These are phyloP conservation scores for Nineta flava DNA, from an alignment of 2,888 invertebrate genomes.

Conservation along the genomic window DNA sequence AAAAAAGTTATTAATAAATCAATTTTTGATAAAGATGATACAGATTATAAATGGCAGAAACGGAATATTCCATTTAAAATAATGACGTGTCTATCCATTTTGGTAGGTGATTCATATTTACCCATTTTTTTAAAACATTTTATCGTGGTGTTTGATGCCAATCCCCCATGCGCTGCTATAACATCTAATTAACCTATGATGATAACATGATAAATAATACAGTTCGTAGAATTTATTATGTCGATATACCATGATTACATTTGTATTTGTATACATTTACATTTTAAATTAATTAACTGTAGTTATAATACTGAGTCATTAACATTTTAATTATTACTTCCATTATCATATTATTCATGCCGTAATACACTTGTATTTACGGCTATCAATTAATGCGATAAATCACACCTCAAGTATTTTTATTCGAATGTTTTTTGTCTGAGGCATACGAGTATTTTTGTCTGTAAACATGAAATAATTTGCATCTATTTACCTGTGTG, in stretches of 20 bases:
- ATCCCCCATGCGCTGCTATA: constrained; percentile 24
- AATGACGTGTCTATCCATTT: constrained; percentile 64
- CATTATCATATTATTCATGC: no score
- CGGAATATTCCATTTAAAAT: constrained; percentile 39
- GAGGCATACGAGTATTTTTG: no score
- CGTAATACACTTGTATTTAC: no score
- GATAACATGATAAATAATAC: constrained; percentile 30
- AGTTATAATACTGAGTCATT: no score
- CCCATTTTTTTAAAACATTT: background rate
- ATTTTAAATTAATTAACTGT: no score
- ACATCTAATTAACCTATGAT: constrained; percentile 33
- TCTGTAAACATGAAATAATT: no score
- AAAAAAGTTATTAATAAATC: constrained; percentile 54
- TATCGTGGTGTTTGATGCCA: constrained; percentile 17
- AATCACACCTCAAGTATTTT: no score
- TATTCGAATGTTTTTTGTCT: no score
- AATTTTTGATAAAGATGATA: constrained; percentile 61
- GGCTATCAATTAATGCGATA: no score
- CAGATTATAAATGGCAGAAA: constrained; percentile 29
- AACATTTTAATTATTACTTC: no score
- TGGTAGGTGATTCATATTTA: constrained; percentile 42
- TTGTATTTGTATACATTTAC: background rate
- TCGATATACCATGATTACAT: background rate
- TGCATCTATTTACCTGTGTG: no score
- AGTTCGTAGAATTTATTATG: background rate